Percentiles rank a stretch among this genome's conserved stretches.
These are phyloP conservation scores for Eumaeus atala DNA, from an alignment of 1,140 invertebrate species.

Conservation along the genomic window DNA sequence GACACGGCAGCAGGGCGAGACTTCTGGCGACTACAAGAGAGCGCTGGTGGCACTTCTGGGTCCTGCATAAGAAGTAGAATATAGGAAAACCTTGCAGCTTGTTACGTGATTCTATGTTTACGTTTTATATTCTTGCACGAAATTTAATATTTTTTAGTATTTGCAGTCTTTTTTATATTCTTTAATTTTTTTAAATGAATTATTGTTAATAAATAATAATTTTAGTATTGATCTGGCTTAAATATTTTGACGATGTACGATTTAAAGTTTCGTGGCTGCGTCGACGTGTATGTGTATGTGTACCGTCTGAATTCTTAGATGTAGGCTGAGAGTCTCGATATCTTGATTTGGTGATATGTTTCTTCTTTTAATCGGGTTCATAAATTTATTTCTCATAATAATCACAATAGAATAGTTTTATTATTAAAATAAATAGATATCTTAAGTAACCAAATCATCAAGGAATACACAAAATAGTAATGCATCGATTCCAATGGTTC, in stretches of 20 bases:
- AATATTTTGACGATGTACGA: neutral
- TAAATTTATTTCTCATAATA: too few species aligned
- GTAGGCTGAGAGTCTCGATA: neutral
- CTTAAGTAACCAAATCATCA: too few species aligned
- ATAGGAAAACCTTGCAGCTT: neutral
- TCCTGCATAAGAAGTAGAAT: conserved; percentile 34
- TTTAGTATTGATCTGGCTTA: neutral
- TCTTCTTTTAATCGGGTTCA: too few species aligned
- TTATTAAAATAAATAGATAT: too few species aligned
- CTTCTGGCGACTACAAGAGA: conserved; percentile 83
- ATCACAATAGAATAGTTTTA: too few species aligned
- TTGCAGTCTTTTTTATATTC: conserved; percentile 1
- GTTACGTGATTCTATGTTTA: neutral
- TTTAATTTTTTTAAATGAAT: neutral
- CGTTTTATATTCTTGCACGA: neutral
- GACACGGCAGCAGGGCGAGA: conserved; percentile 77
- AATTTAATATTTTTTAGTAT: conserved; percentile 4
- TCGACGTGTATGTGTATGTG: neutral
- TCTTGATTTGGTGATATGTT: neutral
- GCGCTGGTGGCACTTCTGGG: conserved; percentile 78
- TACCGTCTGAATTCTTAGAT: neutral
- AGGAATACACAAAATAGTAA: too few species aligned
- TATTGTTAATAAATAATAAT: conserved; percentile 1
- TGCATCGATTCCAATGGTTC: too few species aligned
- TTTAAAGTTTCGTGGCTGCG: neutral